Conservation (phyloP, 1,140 invertebrate species). For the Drosophila arawakana region DNA sequence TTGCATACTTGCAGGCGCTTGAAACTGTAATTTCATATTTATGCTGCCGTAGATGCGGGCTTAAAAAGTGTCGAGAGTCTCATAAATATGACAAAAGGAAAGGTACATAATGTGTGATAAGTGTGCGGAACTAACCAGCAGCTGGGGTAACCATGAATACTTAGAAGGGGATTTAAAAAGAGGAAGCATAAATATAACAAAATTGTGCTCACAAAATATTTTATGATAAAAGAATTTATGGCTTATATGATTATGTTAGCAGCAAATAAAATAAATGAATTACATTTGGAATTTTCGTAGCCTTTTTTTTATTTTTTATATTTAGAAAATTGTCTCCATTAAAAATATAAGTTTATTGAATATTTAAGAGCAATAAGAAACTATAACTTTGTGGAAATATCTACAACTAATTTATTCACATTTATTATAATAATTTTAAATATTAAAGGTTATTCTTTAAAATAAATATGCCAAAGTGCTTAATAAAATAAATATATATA, state of each 20-base stretch:
- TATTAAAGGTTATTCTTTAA: no score
- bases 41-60: conserved; percentile 50
- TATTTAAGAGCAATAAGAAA: no score
- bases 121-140: conserved; percentile 22
- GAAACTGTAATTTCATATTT: conserved; percentile 70
- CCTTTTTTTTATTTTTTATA: no score
- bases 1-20: conserved; percentile 40
- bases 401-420: no score
- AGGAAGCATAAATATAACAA: neutral
- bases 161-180: neutral
- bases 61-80: conserved; percentile 54
- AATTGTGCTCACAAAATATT: neutral
- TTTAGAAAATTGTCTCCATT: no score
- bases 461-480: no score
- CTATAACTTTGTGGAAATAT: no score
- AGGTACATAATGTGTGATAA: conserved; percentile 75
- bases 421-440: no score
- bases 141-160: neutral
- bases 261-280: no score
- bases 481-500: no score
- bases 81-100: conserved; percentile 58
- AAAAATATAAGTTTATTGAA: no score
- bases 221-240: neutral
- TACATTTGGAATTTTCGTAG: no score
- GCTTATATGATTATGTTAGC: neutral